phyloP scores from a whole-genome alignment of 2,888 invertebrate species.

The Tetropium fuscum region DNA sequence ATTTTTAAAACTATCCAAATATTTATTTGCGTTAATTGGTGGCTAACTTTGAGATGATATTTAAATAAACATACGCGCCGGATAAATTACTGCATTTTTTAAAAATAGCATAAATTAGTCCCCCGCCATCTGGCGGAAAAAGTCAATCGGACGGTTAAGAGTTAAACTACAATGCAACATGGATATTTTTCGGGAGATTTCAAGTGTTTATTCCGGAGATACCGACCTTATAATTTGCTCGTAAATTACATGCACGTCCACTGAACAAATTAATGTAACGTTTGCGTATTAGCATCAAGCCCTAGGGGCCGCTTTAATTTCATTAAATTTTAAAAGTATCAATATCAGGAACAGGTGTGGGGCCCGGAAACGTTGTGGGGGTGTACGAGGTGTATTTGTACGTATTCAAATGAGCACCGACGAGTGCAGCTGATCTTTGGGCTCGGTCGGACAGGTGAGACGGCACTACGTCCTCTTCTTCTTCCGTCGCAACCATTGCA shows the following conservation, averaged over 20 bases:
- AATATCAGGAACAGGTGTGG: constrained; percentile 50
- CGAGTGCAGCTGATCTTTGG: constrained; percentile 37
- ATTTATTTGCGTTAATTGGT: constrained; percentile 13
- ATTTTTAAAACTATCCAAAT: constrained; percentile 7
- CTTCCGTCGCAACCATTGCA: constrained; percentile 16
- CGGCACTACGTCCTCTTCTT: constrained; percentile 20
- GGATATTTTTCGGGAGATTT: constrained; percentile 21
- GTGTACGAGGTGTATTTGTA: constrained; percentile 53
- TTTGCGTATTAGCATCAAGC: constrained; percentile 6
- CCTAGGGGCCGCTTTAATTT: constrained; percentile 31
- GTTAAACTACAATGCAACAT: constrained; percentile 13
- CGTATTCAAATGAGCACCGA: constrained; percentile 49
- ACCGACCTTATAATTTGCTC: constrained; percentile 24
- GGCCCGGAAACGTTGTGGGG: constrained; percentile 51
- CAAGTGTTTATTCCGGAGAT: constrained; percentile 15
- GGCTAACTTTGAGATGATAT: constrained; percentile 16
- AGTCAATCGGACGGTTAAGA: background rate
- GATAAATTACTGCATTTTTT: constrained; percentile 20
- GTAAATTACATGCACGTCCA: constrained; percentile 20
- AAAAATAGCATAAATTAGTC: background rate
- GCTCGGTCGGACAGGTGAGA: constrained; percentile 35
- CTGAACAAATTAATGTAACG: constrained; percentile 22
- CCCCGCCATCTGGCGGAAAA: constrained; percentile 12
- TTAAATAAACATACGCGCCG: constrained; percentile 18
- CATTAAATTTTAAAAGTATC: constrained; percentile 38